Conservation (phyloP, 2,888 invertebrate species). For the Apamea anceps region DNA sequence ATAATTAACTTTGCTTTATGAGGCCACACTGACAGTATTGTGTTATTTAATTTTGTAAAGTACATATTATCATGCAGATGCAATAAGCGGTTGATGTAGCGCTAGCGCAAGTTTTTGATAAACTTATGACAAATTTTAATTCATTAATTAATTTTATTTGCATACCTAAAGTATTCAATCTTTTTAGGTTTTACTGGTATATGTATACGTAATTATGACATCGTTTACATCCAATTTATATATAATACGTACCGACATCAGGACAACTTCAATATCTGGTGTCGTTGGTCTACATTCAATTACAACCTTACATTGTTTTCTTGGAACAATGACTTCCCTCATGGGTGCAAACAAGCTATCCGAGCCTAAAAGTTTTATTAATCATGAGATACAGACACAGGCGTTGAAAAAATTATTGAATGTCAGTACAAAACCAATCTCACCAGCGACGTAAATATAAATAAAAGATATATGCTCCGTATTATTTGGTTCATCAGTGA, state of each 20-base stretch:
- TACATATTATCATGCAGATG: slow-evolving; percentile 74
- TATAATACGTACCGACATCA: slow-evolving; percentile 85
- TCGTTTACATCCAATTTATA: slow-evolving; percentile 49
- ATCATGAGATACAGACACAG: slow-evolving; percentile 60
- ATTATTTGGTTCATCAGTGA: slow-evolving; percentile 81
- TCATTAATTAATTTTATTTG: slow-evolving; percentile 29
- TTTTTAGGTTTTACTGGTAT: slow-evolving; percentile 36
- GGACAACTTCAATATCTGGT: slow-evolving; percentile 82
- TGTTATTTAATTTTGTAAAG: slow-evolving; percentile 60
- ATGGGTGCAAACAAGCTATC: slow-evolving; percentile 84
- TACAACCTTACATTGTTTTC: slow-evolving; percentile 76
- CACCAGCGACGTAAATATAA: slow-evolving; percentile 87
- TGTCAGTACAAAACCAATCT: slow-evolving; percentile 68
- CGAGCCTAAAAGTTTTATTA: slow-evolving; percentile 83
- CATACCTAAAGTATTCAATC: slow-evolving; percentile 14
- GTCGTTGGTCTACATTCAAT: slow-evolving; percentile 87
- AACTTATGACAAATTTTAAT: slow-evolving; percentile 25
- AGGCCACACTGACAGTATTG: slow-evolving; percentile 50
- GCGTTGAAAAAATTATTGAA: slow-evolving; percentile 36
- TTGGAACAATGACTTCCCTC: slow-evolving; percentile 79
- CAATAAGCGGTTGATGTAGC: slow-evolving; percentile 70
- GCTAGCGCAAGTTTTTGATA: slow-evolving; percentile 34
- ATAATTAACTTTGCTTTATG: slow-evolving; percentile 68
- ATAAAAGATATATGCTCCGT: slow-evolving; percentile 81
- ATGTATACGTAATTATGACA: slow-evolving; percentile 41